Percentiles rank a stretch among this genome's conserved stretches.
phyloP scores from a whole-genome alignment of 2,888 invertebrate genomes.

The Cynaeus angustus region DNA sequence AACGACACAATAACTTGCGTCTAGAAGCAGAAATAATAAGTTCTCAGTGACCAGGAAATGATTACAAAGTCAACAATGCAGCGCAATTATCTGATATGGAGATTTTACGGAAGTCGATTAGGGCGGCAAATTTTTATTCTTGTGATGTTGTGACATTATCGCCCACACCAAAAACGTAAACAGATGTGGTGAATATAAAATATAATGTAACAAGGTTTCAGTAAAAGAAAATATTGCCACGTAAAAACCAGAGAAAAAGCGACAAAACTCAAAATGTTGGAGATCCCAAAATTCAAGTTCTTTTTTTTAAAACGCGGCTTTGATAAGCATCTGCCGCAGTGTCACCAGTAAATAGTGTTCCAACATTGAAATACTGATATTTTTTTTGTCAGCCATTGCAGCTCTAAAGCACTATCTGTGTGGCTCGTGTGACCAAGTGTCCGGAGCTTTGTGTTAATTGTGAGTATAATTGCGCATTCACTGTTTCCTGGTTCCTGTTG shows the following conservation, averaged over 20 bases:
- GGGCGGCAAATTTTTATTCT: constrained; percentile 13
- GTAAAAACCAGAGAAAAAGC: too few species aligned
- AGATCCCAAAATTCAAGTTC: too few species aligned
- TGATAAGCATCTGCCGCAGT: too few species aligned
- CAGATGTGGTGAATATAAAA: constrained; percentile 1
- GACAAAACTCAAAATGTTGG: too few species aligned
- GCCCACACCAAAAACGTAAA: not conserved
- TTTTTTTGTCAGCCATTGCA: too few species aligned
- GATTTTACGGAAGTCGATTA: constrained; percentile 35
- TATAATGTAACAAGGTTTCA: too few species aligned
- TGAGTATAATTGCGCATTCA: constrained; percentile 10
- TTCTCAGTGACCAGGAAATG: constrained; percentile 38
- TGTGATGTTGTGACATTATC: constrained; percentile 1
- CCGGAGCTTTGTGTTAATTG: not conserved
- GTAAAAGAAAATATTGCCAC: too few species aligned
- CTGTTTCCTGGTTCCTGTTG: constrained; percentile 1
- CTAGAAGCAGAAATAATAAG: constrained; percentile 32
- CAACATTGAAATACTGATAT: too few species aligned
- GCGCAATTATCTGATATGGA: constrained; percentile 41
- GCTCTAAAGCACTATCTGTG: too few species aligned
- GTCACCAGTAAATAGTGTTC: too few species aligned
- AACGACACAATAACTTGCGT: constrained; percentile 31
- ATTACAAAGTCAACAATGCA: constrained; percentile 34
- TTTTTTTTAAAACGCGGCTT: too few species aligned
- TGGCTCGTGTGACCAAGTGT: too few species aligned